phyloP scores from a whole-genome alignment of 2,113 vertebrate genomes.

The Cromileptes altivelis region DNA sequence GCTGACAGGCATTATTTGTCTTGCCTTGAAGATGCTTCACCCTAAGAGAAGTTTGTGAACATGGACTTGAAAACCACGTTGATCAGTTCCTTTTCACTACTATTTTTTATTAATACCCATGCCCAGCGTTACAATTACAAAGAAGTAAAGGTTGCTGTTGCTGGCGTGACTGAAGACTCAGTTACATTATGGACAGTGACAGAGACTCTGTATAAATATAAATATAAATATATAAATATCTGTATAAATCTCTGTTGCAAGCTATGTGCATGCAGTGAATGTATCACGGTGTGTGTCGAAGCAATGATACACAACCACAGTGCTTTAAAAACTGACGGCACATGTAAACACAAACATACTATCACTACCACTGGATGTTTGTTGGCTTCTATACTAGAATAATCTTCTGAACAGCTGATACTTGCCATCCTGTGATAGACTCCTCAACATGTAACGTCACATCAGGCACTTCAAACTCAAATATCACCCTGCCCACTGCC shows the following conservation, averaged over 20 bases:
- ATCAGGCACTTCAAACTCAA: slow-evolving; percentile 1
- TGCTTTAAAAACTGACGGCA: not conserved
- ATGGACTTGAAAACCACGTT: not conserved
- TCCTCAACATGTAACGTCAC: not conserved
- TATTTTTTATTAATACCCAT: no score
- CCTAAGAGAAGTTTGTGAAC: not conserved
- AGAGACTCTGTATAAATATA: not conserved
- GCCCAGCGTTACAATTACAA: not conserved
- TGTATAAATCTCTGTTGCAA: not conserved
- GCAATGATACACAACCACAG: not conserved
- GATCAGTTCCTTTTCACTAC: not conserved
- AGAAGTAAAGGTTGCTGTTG: not conserved
- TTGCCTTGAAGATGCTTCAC: not conserved
- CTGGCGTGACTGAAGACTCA: not conserved
- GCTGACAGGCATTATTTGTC: not conserved
- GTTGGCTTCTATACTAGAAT: not conserved
- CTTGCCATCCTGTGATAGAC: not conserved
- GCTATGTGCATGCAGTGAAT: not conserved
- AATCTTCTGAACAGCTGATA: not conserved
- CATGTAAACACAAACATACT: not conserved
- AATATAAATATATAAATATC: no score
- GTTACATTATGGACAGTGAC: not conserved
- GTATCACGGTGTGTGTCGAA: not conserved
- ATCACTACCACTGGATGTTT: not conserved
- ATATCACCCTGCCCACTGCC: not conserved